Conservation (phyloP, 2,797 vertebrate genomes). For the Rhinophrynus dorsalis region DNA sequence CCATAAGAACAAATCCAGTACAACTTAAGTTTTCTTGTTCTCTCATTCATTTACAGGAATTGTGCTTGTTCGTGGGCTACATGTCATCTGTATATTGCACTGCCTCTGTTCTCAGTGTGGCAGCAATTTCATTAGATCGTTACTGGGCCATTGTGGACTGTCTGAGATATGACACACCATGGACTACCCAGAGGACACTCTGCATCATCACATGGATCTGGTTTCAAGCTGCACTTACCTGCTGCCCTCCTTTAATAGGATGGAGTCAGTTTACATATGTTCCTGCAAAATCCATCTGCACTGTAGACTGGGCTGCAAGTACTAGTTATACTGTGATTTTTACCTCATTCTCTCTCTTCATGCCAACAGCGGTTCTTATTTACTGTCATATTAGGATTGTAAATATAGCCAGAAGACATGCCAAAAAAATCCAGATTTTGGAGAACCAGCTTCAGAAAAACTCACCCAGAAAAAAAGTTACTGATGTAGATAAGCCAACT, state of each 20-base stretch:
- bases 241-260: slow-evolving; percentile 76
- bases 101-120: slow-evolving; percentile 75
- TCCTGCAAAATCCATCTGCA: slow-evolving; percentile 73
- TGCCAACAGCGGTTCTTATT: slow-evolving; percentile 73
- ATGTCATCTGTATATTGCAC: slow-evolving; percentile 82
- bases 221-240: slow-evolving; percentile 75
- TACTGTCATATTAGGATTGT: slow-evolving; percentile 79
- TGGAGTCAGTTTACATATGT: slow-evolving; percentile 73
- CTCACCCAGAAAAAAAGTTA: slow-evolving; percentile 38
- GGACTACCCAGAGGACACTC: slow-evolving; percentile 67
- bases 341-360: slow-evolving; percentile 66
- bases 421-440: slow-evolving; percentile 72
- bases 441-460: slow-evolving; percentile 72
- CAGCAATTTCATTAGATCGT: slow-evolving; percentile 79
- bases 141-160: slow-evolving; percentile 80
- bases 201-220: slow-evolving; percentile 79
- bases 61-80: slow-evolving; percentile 79
- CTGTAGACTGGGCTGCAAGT: slow-evolving; percentile 71
- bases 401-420: slow-evolving; percentile 73
- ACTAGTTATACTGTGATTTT: slow-evolving; percentile 73
- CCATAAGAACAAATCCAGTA: no score
- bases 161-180: slow-evolving; percentile 74
- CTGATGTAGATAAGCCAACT: slow-evolving; percentile 46
- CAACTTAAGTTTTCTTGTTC: slow-evolving; percentile 33
- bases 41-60: slow-evolving; percentile 66